Percentiles rank a stretch among this genome's conserved stretches.
Conservation (phyloP, 2,113 vertebrate species). For the Heterotis niloticus region DNA sequence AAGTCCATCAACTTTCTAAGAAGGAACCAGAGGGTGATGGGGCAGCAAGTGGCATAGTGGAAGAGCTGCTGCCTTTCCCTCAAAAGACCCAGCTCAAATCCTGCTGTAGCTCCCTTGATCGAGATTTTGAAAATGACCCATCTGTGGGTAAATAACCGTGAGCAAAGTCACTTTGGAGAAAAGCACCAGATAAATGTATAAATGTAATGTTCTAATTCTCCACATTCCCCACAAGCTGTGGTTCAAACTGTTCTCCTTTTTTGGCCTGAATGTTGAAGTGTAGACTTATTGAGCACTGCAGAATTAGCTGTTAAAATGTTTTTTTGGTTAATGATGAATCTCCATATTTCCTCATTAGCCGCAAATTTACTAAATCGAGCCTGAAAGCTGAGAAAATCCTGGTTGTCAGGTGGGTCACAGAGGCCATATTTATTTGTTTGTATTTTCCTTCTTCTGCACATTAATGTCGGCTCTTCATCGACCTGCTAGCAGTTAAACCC, state of each 20-base stretch:
- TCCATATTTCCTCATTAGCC: background rate
- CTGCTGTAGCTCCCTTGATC: no score
- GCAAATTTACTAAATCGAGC: background rate
- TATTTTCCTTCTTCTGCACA: background rate
- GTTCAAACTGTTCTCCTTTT: background rate
- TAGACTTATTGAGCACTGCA: background rate
- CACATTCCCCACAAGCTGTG: no score
- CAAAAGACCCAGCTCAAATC: no score
- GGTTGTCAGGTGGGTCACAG: no score
- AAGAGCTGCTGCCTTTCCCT: no score
- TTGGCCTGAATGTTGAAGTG: background rate
- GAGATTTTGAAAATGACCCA: no score
- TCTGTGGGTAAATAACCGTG: no score
- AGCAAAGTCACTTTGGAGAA: no score
- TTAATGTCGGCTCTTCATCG: background rate
- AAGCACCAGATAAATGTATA: no score
- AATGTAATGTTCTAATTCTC: no score
- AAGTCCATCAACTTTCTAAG: background rate
- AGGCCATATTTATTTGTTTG: background rate
- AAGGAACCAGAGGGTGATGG: background rate
- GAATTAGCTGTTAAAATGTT: background rate
- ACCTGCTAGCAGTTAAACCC: background rate
- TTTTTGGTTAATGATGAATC: constrained; percentile 5
- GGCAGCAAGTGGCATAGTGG: background rate
- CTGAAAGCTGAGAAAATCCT: background rate